Conservation (phyloP, 2,888 invertebrate genomes). For the Noctua janthina region DNA sequence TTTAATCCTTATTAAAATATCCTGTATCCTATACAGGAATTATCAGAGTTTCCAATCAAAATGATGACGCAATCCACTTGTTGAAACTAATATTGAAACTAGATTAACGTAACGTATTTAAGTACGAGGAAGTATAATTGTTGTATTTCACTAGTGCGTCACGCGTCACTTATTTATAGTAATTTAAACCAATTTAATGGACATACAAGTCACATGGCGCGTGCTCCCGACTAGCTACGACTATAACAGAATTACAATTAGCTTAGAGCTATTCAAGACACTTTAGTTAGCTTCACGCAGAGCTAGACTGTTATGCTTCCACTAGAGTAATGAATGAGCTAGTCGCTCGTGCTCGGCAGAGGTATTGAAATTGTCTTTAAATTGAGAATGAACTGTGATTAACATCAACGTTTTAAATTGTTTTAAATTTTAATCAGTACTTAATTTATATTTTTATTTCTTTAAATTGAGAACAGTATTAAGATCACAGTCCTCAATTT, state of each 20-base stretch:
- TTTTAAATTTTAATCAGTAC: too few species aligned
- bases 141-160: too few species aligned
- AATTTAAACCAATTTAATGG: background rate
- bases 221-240: background rate
- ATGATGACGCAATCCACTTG: background rate
- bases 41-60: background rate
- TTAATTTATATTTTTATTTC: too few species aligned
- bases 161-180: too few species aligned
- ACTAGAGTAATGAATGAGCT: conserved; percentile 7
- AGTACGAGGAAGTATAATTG: background rate
- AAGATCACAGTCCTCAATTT: background rate
- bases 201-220: background rate
- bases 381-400: too few species aligned
- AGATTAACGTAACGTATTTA: background rate
- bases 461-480: too few species aligned
- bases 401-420: too few species aligned
- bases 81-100: background rate
- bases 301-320: conserved; percentile 23
- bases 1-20: conserved; percentile 3
- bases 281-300: background rate
- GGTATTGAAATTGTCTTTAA: too few species aligned
- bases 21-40: background rate
- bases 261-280: background rate
- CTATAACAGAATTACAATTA: conserved; percentile 14
- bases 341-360: conserved; percentile 7